Evolutionary conservation across 2,113 vertebrate genomes (phyloP), one percentile per base, ranked within the genome.

Genomic region (Pelodiscus sinensis): DNA sequence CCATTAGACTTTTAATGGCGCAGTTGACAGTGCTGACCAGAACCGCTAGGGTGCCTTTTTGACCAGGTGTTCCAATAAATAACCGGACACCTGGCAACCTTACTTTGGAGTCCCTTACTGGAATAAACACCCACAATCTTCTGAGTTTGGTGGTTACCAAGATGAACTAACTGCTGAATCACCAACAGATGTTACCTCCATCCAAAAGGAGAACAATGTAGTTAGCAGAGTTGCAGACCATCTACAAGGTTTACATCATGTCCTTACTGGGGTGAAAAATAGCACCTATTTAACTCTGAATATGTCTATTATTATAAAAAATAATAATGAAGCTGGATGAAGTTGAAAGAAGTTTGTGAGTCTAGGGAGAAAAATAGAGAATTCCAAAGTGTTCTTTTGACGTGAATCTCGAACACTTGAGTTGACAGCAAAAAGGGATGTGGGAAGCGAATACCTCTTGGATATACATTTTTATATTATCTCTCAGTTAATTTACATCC

Each of bases 51-150:
- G 44, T 44, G 44, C 44, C 44, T 44, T 44, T 44, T 44, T 44
- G 44, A 44, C 44, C 44, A 44, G 44, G 44, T 44, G 44, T 44
- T 44, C 44, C 44, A 44, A 44, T 44, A 44, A 44, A 44, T 6
- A 44, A 44, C 44, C 6, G 44, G 44, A 44, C 44, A 44, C 44
- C 44, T 44, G 44, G 44, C 44, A 44, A 6, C 44, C 44, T 44
- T 44, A 44, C 44, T 44, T 44, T 92, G 84, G 90, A 96, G 91
- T 92, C 88, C 86, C 88, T 92, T 95, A 90, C 93, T 90, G 90
- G 79, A 88, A 82, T n/a, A 29, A 2, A 58, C 9, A 82, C 68
- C 16, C 27, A 24, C 82, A 50, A 31, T 60, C 54, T 75, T 84
- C 11, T 14, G 27, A 31, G 87, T 56, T 6, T 1, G 0, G 56